Base-by-base conservation (phyloP, 2,888 invertebrate species). In the Drosophila suboccidentalis region DNA sequence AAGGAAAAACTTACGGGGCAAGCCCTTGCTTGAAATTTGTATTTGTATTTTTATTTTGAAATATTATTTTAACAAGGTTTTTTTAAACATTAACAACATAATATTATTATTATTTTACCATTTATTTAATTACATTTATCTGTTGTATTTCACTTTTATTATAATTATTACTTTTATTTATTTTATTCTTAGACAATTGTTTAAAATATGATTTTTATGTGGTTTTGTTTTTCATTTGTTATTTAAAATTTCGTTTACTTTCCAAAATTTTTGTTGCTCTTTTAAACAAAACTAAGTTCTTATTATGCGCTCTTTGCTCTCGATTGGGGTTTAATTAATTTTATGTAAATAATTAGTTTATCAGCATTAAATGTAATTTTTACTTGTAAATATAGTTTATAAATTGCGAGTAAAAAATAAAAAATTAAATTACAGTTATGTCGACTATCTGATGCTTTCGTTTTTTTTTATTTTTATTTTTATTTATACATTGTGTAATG, bases 21-120 rank as follows among this genome's bases (percentile, higher is more conserved):
- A 47, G 49, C 51, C 51, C 34, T 53, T 47, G 2, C 22, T 80
- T 75, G 51, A 63, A 79, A 78, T 89, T 49, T 34, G 32, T 49
- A 32, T 49, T 82, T 83, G 80, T 91, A 83, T 85, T 91, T 77
- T 91, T 91, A 89, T 84, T 90, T 76, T 89, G 89, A 91, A 91
- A 90, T 91, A 90, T 90, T 90, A 90, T 92, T 92, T 92, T 93
- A 92, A 92, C 92, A 92, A 92, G 87, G 75, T 91, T 91, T 91
- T 87, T 92, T 92, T 82, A 91, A 92, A 92, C 92, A 92, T 92
- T 92, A 92, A 92, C 92, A 92, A 92, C 91, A 92, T 92, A 88
- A 88, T 89, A 76, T 82, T 83, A 82, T 82, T 83, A 82, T 75
- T 78, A 78, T 87, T 90, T 75, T 72, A 80, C 80, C 78, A 82